Conservation (phyloP, 2,797 vertebrate genomes). For the Lepus townsendii region DNA sequence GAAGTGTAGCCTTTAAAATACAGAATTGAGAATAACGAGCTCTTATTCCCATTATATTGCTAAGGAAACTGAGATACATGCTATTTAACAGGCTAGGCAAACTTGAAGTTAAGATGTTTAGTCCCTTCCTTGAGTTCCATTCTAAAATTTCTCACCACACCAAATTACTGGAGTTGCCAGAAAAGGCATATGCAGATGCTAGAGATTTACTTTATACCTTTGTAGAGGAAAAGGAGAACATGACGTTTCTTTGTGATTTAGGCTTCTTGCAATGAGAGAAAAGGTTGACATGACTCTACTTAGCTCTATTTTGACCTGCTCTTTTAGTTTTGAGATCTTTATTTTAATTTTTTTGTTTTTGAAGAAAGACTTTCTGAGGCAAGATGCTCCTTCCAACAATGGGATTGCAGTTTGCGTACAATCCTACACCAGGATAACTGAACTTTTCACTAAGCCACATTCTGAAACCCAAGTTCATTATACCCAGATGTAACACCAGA, state of each 20-base stretch:
- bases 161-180: not conserved
- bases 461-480: constrained; percentile 55
- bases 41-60: not conserved
- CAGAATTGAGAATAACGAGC: not conserved
- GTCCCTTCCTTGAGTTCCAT: not conserved
- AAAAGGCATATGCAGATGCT: not conserved
- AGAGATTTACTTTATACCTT: constrained; percentile 44
- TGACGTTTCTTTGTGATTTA: constrained; percentile 35
- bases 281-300: not conserved
- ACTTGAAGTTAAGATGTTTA: not conserved
- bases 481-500: constrained; percentile 60
- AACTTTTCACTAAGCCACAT: constrained; percentile 35
- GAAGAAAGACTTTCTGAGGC: not conserved
- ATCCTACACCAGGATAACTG: constrained; percentile 48
- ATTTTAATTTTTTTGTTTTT: not conserved
- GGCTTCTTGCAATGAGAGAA: not conserved
- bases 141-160: not conserved
- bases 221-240: not conserved
- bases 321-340: constrained; percentile 24
- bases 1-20: not conserved
- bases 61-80: not conserved
- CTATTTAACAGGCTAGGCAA: not conserved
- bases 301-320: constrained; percentile 14
- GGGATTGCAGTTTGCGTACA: constrained; percentile 41
- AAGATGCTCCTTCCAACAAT: constrained; percentile 35